Base-by-base conservation (phyloP, 1,140 invertebrate species). In the Polypedilum pembai region DNA sequence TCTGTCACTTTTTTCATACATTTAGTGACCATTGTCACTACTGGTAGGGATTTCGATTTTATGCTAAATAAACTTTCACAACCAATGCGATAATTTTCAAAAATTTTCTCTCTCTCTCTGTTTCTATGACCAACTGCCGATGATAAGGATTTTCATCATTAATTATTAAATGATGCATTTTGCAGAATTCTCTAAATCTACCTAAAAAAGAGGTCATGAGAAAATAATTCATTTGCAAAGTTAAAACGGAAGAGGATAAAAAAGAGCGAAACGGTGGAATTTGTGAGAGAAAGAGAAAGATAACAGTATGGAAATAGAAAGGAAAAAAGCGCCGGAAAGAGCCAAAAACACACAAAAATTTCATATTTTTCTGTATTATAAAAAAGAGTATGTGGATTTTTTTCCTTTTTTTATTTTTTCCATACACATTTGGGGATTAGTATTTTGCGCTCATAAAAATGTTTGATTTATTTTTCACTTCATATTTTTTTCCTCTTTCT, bases 341-440 rank as follows among this genome's bases (percentile, higher is more conserved):
- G 45, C 45, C 24, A 69, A 69, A 69, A 69, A 69, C 65, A 69
- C 17, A 69, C 17, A 69, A 18, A 69, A 69, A 69, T 20, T 8
- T 69, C 65, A 69, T 69, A 69, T 69, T 56, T 56, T 56, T 56
- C 1, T 56, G 8, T 45, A 45, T 33, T 33, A 33, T 33, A 33
- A 33, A 33, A 33, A 33, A 33, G 24, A 33, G 24, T 33, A 33
- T 33, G 24, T 45, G 41, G 15, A 56, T n/a, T 56, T 56, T 56
- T 56, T 56, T 56, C 3, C 45, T 12, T 10, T 56, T n/a, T 56
- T 15, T 8, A 69, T 8, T 69, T 18, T 69, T 18, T 69, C 18
- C 65, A 21, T 69, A 20, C 65, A 69, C 65, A 69, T 69, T 69
- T 56, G 20, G 65, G 65, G 65, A 69, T 69, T 69, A 69, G 65